Conservation (phyloP, 1,140 invertebrate species). For the Drosophila busckii region DNA sequence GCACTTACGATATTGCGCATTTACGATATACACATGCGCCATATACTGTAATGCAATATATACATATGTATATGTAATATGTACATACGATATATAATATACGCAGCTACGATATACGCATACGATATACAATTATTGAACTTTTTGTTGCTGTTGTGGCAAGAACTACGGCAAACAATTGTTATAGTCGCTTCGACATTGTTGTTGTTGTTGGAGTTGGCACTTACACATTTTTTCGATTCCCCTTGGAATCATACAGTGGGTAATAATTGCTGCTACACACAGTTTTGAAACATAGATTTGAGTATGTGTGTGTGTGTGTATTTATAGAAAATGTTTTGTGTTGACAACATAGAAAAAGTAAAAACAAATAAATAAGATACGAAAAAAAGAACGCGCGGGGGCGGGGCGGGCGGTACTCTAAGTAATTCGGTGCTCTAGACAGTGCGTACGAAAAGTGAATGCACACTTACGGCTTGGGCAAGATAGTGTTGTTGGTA, state of each 20-base stretch:
- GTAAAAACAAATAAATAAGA: background rate
- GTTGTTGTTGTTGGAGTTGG: conserved; percentile 31
- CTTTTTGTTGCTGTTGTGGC: conserved; percentile 24
- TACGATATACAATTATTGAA: conserved; percentile 24
- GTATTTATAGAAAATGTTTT: conserved; percentile 11
- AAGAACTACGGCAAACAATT: conserved; percentile 30
- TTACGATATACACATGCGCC: too few species aligned
- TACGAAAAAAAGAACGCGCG: background rate
- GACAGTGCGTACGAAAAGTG: background rate
- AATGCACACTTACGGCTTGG: conserved; percentile 81
- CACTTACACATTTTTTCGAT: conserved; percentile 76
- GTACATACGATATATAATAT: too few species aligned
- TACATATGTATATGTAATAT: too few species aligned
- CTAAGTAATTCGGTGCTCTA: background rate
- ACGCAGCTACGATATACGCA: too few species aligned
- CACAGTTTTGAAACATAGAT: conserved; percentile 29
- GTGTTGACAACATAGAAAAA: conserved; percentile 6
- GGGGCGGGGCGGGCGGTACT: background rate
- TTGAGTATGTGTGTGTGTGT: conserved; percentile 19
- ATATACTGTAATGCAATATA: too few species aligned
- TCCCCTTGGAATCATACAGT: conserved; percentile 78
- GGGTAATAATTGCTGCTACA: conserved; percentile 76
- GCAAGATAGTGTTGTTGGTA: conserved; percentile 83
- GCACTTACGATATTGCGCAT: too few species aligned
- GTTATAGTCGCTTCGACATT: background rate